Base-by-base conservation (phyloP, 37 sponge, comb jelly and placozoan genomes). In the Petrosia ficiformis region DNA sequence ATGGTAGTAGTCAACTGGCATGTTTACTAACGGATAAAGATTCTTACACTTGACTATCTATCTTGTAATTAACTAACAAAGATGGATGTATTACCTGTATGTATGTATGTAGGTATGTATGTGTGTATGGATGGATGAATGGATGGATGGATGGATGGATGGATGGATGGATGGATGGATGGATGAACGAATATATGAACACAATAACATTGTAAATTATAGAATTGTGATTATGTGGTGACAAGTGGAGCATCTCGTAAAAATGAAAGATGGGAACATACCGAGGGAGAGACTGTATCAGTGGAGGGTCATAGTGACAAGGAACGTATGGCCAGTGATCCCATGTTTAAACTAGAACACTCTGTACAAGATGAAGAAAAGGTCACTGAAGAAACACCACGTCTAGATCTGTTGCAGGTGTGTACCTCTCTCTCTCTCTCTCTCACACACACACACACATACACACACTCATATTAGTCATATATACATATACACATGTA, bases 321-420 rank as follows among this genome's bases (percentile, higher is more conserved):
- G 34, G 78, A 90, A 72, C 60, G 81, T 37, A 70, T 90, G 72
- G 80, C 74, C 39, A 80, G 82, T 3, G 92, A 98, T 67, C 89
- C 99, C 3, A 98, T 98, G 99, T 98, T 90, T 72, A 79, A 87
- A 33, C 72, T 98, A 76, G 96, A 98, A 68, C 94, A 98, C 74
- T 70, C 76, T 19, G 95, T 71, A 37, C 79, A 86, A 75, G 99
- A 98, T 64, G 70, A 87, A 42, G 72, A 75, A 59, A 94, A 93
- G 48, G 92, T 83, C 44, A 71, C 90, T 40, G 89, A 87, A n/a
- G 85, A 84, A 3, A 80, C 81, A 36, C 99, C 99, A n/a, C 57
- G 77, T 11, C 76, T 98, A 11, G 28, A 61, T 6, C 63, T 26
- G n/a, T 29, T 61, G 28, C 63, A 61, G 26, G 63, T 61, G 22